Conservation (phyloP, 2,888 invertebrate genomes). For the Megaustenia siamemsis region DNA sequence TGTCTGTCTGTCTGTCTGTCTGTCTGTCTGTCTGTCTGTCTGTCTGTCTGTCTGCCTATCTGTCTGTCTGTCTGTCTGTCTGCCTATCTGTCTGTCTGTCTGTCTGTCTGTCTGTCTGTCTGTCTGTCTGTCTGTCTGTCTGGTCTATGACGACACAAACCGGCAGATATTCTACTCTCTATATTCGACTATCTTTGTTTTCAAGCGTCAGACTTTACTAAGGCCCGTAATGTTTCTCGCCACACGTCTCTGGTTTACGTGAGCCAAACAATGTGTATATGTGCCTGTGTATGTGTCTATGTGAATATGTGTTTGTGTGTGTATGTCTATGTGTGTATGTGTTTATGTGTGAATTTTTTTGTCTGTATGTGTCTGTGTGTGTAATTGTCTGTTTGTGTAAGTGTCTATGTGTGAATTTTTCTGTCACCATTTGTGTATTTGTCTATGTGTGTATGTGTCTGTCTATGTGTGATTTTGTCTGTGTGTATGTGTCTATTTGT, state of each 20-base stretch:
- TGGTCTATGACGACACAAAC: too few species aligned
- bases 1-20: constrained; percentile 19
- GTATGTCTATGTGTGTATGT: neutral
- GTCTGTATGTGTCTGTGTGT: constrained; percentile 3
- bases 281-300: neutral
- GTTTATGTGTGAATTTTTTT: neutral
- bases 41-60: constrained; percentile 15
- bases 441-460: neutral
- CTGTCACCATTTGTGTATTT: neutral
- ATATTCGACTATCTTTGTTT: too few species aligned
- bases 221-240: too few species aligned
- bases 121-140: neutral
- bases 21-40: constrained; percentile 19
- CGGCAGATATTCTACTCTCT: too few species aligned
- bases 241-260: too few species aligned
- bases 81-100: too few species aligned
- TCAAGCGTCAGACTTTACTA: too few species aligned
- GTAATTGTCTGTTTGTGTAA: neutral
- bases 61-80: constrained; percentile 13
- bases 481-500: neutral
- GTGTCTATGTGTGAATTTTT: neutral
- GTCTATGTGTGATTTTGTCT: neutral
- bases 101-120: too few species aligned
- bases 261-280: too few species aligned
- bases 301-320: neutral